Conservation (phyloP, 2,797 vertebrate genomes). For the Aselliscus stoliczkanus region DNA sequence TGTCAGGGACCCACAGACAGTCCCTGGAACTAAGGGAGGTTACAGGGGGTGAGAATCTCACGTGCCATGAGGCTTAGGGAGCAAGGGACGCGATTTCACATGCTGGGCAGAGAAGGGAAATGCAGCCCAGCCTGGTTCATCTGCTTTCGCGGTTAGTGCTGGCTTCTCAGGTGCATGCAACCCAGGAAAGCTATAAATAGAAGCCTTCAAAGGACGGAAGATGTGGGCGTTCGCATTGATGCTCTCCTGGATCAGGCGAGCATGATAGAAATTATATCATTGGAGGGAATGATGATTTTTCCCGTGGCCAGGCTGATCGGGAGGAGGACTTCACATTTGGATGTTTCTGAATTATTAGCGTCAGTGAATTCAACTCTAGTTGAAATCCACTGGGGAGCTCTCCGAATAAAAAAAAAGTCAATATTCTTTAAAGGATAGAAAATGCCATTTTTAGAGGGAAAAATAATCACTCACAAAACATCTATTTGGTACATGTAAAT, state of each 20-base stretch:
- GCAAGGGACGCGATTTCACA: not conserved
- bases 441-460: not conserved
- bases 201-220: not conserved
- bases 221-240: not conserved
- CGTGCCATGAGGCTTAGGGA: not conserved
- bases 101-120: not conserved
- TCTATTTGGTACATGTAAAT: not conserved
- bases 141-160: not conserved
- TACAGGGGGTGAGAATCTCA: not conserved
- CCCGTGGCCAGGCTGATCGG: accelerated
- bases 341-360: not conserved
- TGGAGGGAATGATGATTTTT: not conserved
- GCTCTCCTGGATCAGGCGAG: not conserved
- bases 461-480: not conserved
- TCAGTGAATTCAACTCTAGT: not conserved
- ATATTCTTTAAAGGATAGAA: not conserved
- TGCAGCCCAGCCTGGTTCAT: not conserved
- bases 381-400: not conserved
- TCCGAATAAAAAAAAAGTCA: not conserved
- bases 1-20: not conserved
- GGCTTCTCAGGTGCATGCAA: not conserved
- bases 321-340: not conserved
- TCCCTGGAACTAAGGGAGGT: not conserved
- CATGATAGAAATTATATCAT: not conserved
- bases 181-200: not conserved